Evolutionary conservation across 2,797 vertebrate genomes (phyloP).

Genomic region (Pseudopleuronectes americanus): DNA sequence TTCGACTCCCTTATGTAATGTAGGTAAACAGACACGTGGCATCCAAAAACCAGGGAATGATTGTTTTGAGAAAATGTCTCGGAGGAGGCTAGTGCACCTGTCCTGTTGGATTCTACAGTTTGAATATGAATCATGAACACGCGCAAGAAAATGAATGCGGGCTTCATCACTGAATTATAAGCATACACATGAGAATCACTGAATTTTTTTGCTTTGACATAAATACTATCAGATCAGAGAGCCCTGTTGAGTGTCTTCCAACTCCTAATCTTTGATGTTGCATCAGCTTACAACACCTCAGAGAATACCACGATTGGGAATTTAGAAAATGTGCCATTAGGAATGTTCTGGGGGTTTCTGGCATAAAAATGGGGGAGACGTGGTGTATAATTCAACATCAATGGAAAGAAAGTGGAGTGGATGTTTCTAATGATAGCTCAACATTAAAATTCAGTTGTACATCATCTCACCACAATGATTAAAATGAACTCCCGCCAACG

Average conservation of each 20-base stretch:
- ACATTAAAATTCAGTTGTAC: not conserved
- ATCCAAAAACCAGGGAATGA: constrained; percentile 58
- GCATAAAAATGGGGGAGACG: not conserved
- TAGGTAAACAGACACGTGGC: constrained; percentile 73
- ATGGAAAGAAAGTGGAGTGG: too few species aligned
- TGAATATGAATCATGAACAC: constrained; percentile 33
- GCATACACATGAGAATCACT: constrained; percentile 9
- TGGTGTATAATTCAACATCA: too few species aligned
- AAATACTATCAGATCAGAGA: constrained; percentile 29
- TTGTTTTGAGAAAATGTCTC: constrained; percentile 60
- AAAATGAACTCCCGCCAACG: too few species aligned
- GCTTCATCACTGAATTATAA: constrained; percentile 8
- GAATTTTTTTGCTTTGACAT: constrained; percentile 22
- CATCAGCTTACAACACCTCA: not conserved
- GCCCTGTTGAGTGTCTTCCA: constrained; percentile 6
- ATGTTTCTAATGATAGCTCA: not conserved
- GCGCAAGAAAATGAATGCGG: constrained; percentile 24
- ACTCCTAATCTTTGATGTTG: constrained; percentile 25
- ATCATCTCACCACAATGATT: too few species aligned
- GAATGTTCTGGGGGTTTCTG: constrained; percentile 6
- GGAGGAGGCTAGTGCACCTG: constrained; percentile 58
- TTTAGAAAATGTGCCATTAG: not conserved
- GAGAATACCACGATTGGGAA: not conserved
- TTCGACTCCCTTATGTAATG: constrained; percentile 71
- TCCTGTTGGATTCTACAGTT: constrained; percentile 51